Conservation (phyloP, 2,113 vertebrate species). For the Oostethus manadensis region DNA sequence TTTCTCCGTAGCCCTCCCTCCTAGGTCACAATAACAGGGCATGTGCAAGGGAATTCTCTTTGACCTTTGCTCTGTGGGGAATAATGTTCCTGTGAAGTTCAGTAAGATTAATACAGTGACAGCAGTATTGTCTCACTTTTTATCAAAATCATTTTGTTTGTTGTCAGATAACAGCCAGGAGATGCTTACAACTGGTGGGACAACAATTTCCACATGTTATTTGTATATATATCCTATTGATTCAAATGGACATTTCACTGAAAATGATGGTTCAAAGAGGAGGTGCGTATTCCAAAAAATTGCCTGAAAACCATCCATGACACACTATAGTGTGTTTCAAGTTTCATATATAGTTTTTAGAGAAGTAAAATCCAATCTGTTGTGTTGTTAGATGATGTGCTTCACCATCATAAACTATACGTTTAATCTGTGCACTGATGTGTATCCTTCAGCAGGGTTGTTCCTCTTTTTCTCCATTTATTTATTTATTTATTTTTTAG, state of each 20-base stretch:
- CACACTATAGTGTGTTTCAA: no score
- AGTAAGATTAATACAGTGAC: constrained; percentile 75
- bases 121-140: constrained; percentile 50
- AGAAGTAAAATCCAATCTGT: no score
- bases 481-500: constrained; percentile 52
- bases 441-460: constrained; percentile 40
- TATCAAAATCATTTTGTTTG: constrained; percentile 40
- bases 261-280: no score
- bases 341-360: no score
- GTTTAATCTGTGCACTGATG: constrained; percentile 16
- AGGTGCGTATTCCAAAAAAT: no score
- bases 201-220: neutral
- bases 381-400: no score
- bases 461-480: constrained; percentile 30
- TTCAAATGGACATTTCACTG: neutral
- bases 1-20: constrained; percentile 33
- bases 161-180: constrained; percentile 28
- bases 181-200: neutral
- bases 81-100: constrained; percentile 66
- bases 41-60: constrained; percentile 75
- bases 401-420: neutral
- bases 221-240: neutral
- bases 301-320: no score
- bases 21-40: constrained; percentile 72
- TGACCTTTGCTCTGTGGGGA: constrained; percentile 71